Evolutionary conservation across 1,140 invertebrate genomes (phyloP).

Genomic region (Lethrus apterus): DNA sequence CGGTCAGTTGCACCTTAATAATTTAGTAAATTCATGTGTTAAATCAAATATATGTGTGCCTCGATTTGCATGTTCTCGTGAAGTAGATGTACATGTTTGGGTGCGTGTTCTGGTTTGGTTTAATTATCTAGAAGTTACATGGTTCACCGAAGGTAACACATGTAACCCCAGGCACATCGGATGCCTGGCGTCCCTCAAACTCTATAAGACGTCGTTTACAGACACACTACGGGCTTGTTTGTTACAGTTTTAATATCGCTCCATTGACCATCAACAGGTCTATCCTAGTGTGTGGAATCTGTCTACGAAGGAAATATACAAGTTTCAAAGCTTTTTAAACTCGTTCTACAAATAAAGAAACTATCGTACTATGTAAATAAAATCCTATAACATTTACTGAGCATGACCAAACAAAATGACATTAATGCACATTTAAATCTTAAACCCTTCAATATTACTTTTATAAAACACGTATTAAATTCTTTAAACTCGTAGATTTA

Average conservation of each 20-base stretch:
- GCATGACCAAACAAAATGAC: no score
- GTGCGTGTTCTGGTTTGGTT: conserved; percentile 13
- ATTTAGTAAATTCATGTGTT: conserved; percentile 17
- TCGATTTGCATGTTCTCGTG: conserved; percentile 8
- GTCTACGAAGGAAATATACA: background rate
- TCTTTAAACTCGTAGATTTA: background rate
- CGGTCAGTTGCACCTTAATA: conserved; percentile 26
- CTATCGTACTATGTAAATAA: no score
- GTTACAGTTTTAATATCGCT: background rate
- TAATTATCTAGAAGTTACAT: conserved; percentile 23
- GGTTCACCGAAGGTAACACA: conserved; percentile 18
- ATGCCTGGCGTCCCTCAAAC: no score
- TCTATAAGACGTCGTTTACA: no score
- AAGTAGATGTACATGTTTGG: conserved; percentile 11
- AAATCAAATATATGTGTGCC: conserved; percentile 15
- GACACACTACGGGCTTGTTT: background rate
- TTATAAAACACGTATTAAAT: background rate
- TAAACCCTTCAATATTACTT: background rate
- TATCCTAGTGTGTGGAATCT: no score
- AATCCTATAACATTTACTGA: no score
- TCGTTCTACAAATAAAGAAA: conserved; percentile 9
- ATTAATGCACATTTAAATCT: background rate
- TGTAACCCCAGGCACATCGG: conserved; percentile 18
- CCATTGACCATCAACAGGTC: conserved; percentile 1
- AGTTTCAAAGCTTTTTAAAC: background rate